Evolutionary conservation across 2,113 vertebrate genomes (phyloP), one percentile per base, ranked within the genome.

Genomic region (Fregetta grallaria): DNA sequence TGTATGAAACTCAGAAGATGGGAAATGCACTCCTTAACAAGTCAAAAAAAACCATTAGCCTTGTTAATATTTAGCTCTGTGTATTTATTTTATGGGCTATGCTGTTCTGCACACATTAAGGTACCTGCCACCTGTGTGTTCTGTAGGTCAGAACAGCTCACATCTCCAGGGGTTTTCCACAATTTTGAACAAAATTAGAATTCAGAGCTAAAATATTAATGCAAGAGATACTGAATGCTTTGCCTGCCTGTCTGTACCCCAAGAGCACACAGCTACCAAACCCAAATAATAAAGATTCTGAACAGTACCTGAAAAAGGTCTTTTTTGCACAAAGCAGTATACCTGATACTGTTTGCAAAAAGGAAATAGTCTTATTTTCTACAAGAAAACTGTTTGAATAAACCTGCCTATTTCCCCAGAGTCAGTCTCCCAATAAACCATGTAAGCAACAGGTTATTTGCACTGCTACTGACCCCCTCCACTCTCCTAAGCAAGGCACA

Each of bases 31-130:
- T 73, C 67, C 26, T 82, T 79, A 76, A 61, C 36, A 74, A 88
- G 70, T 81, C 65, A 79, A 83, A 83, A 95, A 89, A 71, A 25
- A 26, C 92, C 53, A 85, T 74, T 72, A 82, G 66, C 36, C 40
- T 70, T 47, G 80, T 92, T 93, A 95, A 93, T 93, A 87, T 92
- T 96, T 92, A 97, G n/a, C 91, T 89, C 40, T 63, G 62, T 40
- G 4, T 75, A 66, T 86, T 82, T 90, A 59, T 90, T 96, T 92
- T 82, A 92, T 6, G 11, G 59, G 52, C n/a, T 73, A 61, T 55
- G 44, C 34, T 85, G 42, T 36, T 93, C 79, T 62, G 62, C 67
- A 65, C 34, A 53, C 40, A 16, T 63, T 59, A 55, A 78, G 40
- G 45, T 13, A 86, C 65, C 34, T 22, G 32, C 50, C 92, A 61